phyloP scores from a whole-genome alignment of 2,888 invertebrate species.

The Spicauda simplicius region DNA sequence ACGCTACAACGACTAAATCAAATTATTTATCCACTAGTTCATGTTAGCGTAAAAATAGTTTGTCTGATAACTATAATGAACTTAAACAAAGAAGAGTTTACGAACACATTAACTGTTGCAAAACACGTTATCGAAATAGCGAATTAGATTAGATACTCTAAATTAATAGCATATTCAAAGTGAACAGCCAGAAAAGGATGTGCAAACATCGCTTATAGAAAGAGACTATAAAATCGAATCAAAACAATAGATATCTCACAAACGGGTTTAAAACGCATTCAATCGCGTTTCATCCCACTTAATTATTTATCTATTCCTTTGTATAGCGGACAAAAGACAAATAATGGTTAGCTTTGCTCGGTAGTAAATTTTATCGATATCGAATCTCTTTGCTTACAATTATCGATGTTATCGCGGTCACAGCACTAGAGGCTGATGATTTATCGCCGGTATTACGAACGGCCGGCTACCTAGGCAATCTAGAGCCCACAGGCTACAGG shows the following conservation, averaged over 20 bases:
- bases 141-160: background rate
- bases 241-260: conserved; percentile 13
- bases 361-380: conserved; percentile 36
- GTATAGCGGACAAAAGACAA: conserved; percentile 37
- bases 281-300: conserved; percentile 23
- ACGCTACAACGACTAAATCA: too few species aligned
- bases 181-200: background rate
- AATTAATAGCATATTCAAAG: background rate
- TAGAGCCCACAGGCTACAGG: conserved; percentile 29
- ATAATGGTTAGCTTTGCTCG: conserved; percentile 30
- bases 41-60: too few species aligned
- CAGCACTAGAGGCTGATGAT: conserved; percentile 31
- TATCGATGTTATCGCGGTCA: conserved; percentile 50
- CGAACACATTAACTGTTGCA: background rate
- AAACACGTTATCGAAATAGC: background rate
- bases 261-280: conserved; percentile 20
- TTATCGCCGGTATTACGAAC: conserved; percentile 33
- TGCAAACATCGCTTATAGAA: background rate
- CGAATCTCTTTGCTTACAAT: conserved; percentile 44
- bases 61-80: background rate
- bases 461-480: conserved; percentile 34
- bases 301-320: conserved; percentile 36
- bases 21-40: too few species aligned
- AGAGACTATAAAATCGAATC: background rate
- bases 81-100: background rate